Evolutionary conservation across 2,888 invertebrate genomes (phyloP), one percentile per base, ranked within the genome.

Genomic region (Epistrophella euchroma): DNA sequence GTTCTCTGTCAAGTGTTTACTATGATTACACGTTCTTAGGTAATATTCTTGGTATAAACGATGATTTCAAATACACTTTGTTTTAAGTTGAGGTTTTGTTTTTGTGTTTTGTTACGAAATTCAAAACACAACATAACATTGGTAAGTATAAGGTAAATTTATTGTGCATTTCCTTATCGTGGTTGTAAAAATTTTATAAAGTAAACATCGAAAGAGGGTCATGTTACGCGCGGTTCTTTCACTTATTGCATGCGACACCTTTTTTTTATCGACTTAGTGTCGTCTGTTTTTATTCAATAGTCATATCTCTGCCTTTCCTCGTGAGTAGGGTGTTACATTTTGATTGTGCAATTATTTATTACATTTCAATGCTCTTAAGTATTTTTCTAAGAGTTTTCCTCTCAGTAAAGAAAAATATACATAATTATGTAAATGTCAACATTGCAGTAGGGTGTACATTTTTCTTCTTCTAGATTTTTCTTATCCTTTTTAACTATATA

Each of bases 161-260:
- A 37, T 15, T 22, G 58, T 70, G 73, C 62, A 81, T 81, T 86
- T 81, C 73, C 77, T 81, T 73, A 77, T 81, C 62, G 55, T 35
- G 32, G 9, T 2, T 35, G 43, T n/a, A 62, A 43, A 5, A 25
- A 6, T 60, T n/a, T 43, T 60, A 10, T 32, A 52, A 73, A 70
- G 66, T 43, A 35, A 43, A 56, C 60, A 60, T 47, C 15, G 22
- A 55, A 73, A 77, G 40, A 82, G 86, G 76, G 73, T 86, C 73
- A 77, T 72, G 62, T 86, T 86, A 81, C 77, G 86, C 77, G 86
- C n/a, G 81, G 81, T 86, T 86, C 81, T 77, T 86, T 77, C 86
- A 82, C 81, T 86, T 86, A 86, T 82, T 82, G 72, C 85, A 77
- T 85, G 66, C 1, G 9, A 32, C 66, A 64, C 60, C 40, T 40